Evolutionary conservation across 1,140 invertebrate genomes (phyloP).

Genomic region (Rhysida immarginata): DNA sequence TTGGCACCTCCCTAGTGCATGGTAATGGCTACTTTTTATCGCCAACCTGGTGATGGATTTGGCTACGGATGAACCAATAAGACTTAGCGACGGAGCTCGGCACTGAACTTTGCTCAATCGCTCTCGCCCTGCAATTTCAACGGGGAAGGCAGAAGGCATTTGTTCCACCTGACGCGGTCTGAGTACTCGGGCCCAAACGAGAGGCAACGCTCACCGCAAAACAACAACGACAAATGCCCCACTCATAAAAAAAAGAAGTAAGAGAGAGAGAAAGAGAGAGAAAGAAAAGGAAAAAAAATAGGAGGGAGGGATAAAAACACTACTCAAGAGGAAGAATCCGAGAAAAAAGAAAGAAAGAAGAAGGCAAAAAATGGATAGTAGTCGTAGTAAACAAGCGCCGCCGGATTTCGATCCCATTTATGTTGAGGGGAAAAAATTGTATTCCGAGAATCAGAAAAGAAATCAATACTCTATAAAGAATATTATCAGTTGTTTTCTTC

Average conservation of each 20-base stretch:
- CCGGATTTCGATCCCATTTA: no score
- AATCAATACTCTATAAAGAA: no score
- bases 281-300: neutral
- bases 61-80: neutral
- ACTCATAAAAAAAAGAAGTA: conserved; percentile 3
- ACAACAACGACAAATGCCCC: neutral
- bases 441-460: no score
- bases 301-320: no score
- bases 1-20: neutral
- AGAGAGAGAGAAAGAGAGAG: neutral
- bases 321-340: no score
- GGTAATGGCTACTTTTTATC: neutral
- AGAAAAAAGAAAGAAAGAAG: no score
- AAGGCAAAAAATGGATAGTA: no score
- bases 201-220: neutral
- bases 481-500: no score
- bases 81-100: neutral
- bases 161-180: conserved; percentile 1
- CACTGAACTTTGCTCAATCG: neutral
- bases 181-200: neutral
- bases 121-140: neutral
- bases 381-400: no score
- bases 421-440: no score
- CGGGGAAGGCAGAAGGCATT: neutral
- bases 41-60: neutral